phyloP scores from a whole-genome alignment of 2,113 vertebrate species.

The Prunella fulvescens region DNA sequence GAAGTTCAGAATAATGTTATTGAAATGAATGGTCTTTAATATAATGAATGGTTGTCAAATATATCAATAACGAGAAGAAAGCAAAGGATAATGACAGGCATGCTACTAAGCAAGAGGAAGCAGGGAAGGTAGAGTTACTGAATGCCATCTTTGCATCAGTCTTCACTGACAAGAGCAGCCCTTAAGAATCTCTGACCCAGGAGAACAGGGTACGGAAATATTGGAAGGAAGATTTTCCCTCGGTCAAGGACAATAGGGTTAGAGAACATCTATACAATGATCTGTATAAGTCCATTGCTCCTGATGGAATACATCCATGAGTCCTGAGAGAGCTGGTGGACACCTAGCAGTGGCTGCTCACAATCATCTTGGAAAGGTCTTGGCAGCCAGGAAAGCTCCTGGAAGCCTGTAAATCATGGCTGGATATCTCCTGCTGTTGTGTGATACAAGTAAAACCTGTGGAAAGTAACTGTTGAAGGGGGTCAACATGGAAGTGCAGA shows the following conservation, averaged over 20 bases:
- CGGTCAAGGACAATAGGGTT: neutral
- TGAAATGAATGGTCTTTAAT: neutral
- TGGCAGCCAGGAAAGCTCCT: neutral
- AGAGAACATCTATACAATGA: neutral
- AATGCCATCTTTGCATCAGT: fast-evolving
- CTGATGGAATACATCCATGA: neutral
- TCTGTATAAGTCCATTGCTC: fast-evolving
- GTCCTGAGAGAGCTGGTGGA: neutral
- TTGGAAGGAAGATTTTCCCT: neutral
- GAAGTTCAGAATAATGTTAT: neutral
- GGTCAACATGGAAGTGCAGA: neutral
- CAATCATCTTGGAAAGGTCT: neutral
- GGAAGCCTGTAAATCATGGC: neutral
- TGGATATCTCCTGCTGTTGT: neutral
- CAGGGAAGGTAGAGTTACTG: neutral
- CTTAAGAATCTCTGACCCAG: neutral
- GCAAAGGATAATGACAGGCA: too few species aligned
- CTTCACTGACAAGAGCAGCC: neutral
- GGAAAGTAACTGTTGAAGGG: neutral
- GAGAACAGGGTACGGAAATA: neutral
- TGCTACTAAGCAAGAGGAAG: neutral
- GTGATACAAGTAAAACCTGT: neutral
- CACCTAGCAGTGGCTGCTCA: neutral
- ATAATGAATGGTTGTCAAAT: neutral
- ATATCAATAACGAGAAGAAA: neutral